Conservation (phyloP, 2,888 invertebrate species). For the Eilema depressum region DNA sequence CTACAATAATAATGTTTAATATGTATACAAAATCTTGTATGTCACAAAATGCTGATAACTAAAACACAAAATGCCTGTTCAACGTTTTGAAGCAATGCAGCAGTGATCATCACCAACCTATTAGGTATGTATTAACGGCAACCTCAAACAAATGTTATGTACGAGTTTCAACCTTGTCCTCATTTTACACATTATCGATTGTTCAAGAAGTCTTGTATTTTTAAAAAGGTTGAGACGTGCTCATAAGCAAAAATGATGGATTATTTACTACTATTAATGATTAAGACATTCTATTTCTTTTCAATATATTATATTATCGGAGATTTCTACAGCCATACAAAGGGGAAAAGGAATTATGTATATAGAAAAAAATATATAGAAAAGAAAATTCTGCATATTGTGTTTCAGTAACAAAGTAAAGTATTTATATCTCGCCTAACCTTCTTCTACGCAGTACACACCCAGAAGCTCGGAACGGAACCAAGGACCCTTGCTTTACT, state of each 20-base stretch:
- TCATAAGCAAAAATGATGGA: background rate
- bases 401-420: background rate
- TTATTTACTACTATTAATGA: background rate
- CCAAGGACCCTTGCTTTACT: too few relatives aligned
- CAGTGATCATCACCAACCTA: slow-evolving; percentile 33
- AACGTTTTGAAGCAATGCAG: slow-evolving; percentile 20
- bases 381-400: too few relatives aligned
- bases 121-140: slow-evolving; percentile 44
- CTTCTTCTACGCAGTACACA: too few relatives aligned
- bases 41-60: slow-evolving; percentile 5
- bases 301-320: background rate
- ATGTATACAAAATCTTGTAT: slow-evolving; percentile 12
- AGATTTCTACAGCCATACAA: background rate
- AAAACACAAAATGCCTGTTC: slow-evolving; percentile 19
- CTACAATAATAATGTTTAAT: slow-evolving; percentile 13
- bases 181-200: slow-evolving; percentile 49
- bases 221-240: slow-evolving; percentile 14
- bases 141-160: slow-evolving; percentile 45
- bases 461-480: too few relatives aligned
- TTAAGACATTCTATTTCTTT: slow-evolving; percentile 19
- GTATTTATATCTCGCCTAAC: background rate
- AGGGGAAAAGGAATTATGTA: background rate
- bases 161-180: slow-evolving; percentile 48
- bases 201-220: slow-evolving; percentile 27
- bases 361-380: too few relatives aligned